A percentile compares a stretch with the other conserved stretches of the same genome.
Evolutionary conservation across 2,113 vertebrate species (phyloP).

Genomic region (Paraplagusia blochii): DNA sequence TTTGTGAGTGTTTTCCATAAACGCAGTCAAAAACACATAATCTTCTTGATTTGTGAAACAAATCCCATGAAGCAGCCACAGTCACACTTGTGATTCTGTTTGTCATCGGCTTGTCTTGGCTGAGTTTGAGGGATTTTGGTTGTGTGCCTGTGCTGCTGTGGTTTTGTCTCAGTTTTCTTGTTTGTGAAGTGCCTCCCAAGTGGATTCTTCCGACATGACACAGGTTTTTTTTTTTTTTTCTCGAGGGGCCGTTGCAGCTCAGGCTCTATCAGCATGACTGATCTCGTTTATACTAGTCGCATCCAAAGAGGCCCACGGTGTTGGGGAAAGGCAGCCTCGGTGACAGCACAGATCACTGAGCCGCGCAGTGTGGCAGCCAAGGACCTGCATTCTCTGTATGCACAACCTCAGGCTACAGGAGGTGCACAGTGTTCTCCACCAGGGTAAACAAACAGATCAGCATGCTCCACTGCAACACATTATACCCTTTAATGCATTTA

Average conservation of each 20-base stretch:
- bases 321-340: conserved; percentile 18
- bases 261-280: conserved; percentile 57
- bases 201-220: conserved; percentile 44
- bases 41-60: conserved; percentile 33
- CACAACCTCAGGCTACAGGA: conserved; percentile 27
- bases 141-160: conserved; percentile 38
- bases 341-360: conserved; percentile 32
- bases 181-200: conserved; percentile 51
- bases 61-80: conserved; percentile 21
- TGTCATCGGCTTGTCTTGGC: conserved; percentile 38
- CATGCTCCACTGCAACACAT: conserved; percentile 23
- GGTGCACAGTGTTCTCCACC: conserved; percentile 31
- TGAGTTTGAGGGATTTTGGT: conserved; percentile 25
- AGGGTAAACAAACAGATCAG: conserved; percentile 43
- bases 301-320: conserved; percentile 42
- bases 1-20: too few species aligned
- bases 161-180: conserved; percentile 30
- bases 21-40: neutral
- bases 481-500: conserved; percentile 1
- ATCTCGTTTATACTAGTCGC: conserved; percentile 56
- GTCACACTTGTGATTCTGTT: neutral
- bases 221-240: conserved; percentile 49
- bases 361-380: conserved; percentile 21
- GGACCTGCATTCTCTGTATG: conserved; percentile 16
- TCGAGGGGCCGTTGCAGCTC: conserved; percentile 28